Percentiles rank a stretch among this genome's conserved stretches.
Evolutionary conservation across 2,888 invertebrate genomes (phyloP).

Genomic region (Unio delphinus): DNA sequence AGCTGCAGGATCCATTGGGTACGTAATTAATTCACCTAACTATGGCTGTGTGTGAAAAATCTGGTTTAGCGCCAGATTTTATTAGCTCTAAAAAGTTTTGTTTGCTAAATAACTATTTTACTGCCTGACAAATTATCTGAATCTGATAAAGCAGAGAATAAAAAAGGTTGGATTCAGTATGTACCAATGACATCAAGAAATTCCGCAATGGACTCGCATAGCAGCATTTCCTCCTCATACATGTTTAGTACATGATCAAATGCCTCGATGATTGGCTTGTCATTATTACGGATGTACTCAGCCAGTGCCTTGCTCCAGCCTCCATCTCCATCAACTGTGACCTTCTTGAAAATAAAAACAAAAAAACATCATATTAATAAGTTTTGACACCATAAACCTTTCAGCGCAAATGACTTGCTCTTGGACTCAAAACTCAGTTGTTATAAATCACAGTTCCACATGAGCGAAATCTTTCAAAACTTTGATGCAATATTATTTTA

Average conservation of each 20-base stretch:
- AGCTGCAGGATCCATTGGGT: too few relatives aligned
- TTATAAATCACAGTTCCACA: too few relatives aligned
- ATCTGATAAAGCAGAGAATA: not conserved
- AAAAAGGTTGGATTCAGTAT: constrained; percentile 26
- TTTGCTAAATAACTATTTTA: not conserved
- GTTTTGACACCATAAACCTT: too few relatives aligned
- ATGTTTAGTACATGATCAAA: constrained; percentile 86
- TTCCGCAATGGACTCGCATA: constrained; percentile 91
- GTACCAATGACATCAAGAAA: constrained; percentile 92
- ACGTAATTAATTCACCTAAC: too few relatives aligned
- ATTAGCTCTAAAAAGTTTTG: not conserved
- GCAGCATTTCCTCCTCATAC: constrained; percentile 90
- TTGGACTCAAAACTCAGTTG: too few relatives aligned
- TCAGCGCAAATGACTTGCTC: too few relatives aligned
- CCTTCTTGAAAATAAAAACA: constrained; percentile 74
- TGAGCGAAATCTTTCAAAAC: too few relatives aligned
- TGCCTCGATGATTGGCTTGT: constrained; percentile 89
- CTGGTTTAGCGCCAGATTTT: not conserved
- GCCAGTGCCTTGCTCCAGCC: constrained; percentile 89
- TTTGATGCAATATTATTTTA: too few relatives aligned
- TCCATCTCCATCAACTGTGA: constrained; percentile 67
- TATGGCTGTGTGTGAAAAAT: too few relatives aligned
- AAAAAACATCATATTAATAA: not conserved
- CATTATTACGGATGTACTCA: constrained; percentile 94
- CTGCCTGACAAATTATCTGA: not conserved